phyloP scores from a whole-genome alignment of 2,888 invertebrate species.

The Muschampia plurimacula region DNA sequence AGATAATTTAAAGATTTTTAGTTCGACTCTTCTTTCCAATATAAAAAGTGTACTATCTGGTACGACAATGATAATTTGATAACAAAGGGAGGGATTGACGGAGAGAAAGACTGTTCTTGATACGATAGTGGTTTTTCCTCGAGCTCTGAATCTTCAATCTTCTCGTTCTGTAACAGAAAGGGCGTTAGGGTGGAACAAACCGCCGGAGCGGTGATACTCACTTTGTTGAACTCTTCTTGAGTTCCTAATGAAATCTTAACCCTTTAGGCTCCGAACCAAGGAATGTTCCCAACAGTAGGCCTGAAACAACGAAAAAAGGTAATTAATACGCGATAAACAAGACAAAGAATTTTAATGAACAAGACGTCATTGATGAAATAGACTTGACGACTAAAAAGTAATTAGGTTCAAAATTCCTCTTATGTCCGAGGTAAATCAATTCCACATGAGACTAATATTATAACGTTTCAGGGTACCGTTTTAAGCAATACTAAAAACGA shows the following conservation, averaged over 20 bases:
- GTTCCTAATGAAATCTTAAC: conserved; percentile 81
- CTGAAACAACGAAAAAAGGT: conserved; percentile 68
- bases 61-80: conserved; percentile 20
- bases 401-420: background rate
- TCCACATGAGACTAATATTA: background rate
- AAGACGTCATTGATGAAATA: conserved; percentile 1
- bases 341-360: conserved; percentile 7
- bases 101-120: conserved; percentile 13
- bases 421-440: conserved; percentile 16
- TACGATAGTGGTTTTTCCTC: conserved; percentile 25
- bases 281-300: conserved; percentile 72
- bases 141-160: conserved; percentile 38
- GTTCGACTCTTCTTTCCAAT: conserved; percentile 3
- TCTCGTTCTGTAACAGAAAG: conserved; percentile 67
- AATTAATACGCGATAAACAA: background rate
- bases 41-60: conserved; percentile 19
- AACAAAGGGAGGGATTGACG: conserved; percentile 12
- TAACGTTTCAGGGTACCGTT: background rate
- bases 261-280: conserved; percentile 78
- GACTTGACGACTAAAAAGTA: background rate
- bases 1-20: conserved; percentile 16
- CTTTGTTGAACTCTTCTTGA: conserved; percentile 83
- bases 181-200: conserved; percentile 49
- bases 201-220: conserved; percentile 67
- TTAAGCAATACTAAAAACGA: background rate